These are phyloP conservation scores for Apamea monoglypha DNA, from an alignment of 2,888 invertebrate genomes.

Conservation along the genomic window DNA sequence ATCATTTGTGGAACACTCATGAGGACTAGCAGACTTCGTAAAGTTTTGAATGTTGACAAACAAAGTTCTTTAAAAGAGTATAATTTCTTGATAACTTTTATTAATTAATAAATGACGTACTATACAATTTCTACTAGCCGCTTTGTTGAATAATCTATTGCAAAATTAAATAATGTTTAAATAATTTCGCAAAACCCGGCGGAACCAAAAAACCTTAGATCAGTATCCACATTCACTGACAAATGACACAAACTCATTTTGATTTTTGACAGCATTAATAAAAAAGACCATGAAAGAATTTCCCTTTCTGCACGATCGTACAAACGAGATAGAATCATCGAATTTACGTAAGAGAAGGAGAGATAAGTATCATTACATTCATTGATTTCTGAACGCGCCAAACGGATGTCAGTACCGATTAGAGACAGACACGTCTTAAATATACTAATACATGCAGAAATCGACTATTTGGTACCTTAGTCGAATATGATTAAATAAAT, in stretches of 20 bases:
- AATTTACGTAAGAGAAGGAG: background rate
- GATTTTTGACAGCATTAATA: constrained; percentile 10
- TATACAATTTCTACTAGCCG: constrained; percentile 4
- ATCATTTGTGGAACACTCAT: background rate
- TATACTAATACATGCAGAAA: background rate
- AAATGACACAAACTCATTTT: background rate
- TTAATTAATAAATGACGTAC: background rate
- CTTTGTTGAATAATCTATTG: background rate
- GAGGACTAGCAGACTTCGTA: background rate
- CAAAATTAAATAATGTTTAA: background rate
- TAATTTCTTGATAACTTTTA: background rate
- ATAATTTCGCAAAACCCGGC: background rate
- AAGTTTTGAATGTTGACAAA: constrained; percentile 22
- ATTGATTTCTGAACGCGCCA: constrained; percentile 24
- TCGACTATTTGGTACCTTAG: background rate
- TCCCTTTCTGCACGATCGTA: background rate
- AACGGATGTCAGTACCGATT: no score
- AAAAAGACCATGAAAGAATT: background rate
- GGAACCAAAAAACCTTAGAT: background rate
- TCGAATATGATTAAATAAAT: background rate
- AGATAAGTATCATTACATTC: background rate
- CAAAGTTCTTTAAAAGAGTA: background rate
- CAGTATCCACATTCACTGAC: background rate
- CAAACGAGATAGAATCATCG: background rate
- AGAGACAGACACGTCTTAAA: no score